These are phyloP conservation scores for Vidua chalybeata DNA, from an alignment of 2,113 vertebrate genomes.

Conservation along the genomic window DNA sequence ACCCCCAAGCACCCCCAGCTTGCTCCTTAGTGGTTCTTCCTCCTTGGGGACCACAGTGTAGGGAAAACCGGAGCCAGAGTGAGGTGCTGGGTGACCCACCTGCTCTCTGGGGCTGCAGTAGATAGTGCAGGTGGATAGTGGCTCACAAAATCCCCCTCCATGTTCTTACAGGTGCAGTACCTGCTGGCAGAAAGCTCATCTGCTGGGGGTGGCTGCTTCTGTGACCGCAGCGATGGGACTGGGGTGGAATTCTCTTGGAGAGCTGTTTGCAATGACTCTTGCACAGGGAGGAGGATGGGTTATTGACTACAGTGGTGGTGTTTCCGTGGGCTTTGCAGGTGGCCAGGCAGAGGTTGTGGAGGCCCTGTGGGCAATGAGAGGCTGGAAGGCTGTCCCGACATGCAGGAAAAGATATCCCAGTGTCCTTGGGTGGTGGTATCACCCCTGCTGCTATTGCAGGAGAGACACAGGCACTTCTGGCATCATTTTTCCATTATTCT, in stretches of 20 bases:
- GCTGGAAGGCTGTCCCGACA: not conserved
- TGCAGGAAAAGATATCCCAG: accelerated
- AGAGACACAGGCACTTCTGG: not conserved
- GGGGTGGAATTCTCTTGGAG: not conserved
- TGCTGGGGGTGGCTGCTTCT: not conserved
- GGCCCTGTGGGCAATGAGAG: not conserved
- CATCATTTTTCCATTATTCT: not conserved
- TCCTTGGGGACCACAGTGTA: accelerated
- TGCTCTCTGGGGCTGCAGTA: not conserved
- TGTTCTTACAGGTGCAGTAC: not conserved
- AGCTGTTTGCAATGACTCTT: not conserved
- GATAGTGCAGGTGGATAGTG: not conserved
- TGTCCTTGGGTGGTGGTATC: not conserved
- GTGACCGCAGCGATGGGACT: accelerated
- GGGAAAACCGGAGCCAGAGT: not conserved
- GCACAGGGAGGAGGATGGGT: not conserved
- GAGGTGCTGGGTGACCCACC: not conserved
- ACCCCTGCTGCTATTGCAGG: not conserved
- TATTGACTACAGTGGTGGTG: not conserved
- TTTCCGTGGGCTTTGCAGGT: not conserved
- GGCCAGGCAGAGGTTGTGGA: not conserved
- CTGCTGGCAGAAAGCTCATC: not conserved
- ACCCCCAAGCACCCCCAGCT: not conserved
- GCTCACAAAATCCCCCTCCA: not conserved
- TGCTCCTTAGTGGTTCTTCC: not conserved